Evolutionary conservation across 2,888 invertebrate genomes (phyloP).

Genomic region (Drosophila greeni): DNA sequence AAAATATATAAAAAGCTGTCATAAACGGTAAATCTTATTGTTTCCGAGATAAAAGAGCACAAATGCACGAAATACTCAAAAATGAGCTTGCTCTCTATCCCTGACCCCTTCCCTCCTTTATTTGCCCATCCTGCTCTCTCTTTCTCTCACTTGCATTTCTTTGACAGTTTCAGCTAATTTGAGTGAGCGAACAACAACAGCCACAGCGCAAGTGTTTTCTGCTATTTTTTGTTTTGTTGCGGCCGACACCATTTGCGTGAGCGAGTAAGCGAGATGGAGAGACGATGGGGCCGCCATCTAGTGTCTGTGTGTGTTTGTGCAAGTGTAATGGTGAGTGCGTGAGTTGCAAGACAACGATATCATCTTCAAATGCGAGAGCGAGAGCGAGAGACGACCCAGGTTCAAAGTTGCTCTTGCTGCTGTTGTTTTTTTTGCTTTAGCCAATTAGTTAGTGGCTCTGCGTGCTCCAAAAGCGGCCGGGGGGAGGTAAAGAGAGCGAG

Average conservation of each 20-base stretch:
- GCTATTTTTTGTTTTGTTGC: conserved; percentile 13
- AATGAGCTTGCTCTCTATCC: not conserved
- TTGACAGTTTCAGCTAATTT: conserved; percentile 70
- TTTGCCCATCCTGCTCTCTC: not conserved
- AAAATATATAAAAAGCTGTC: conserved; percentile 16
- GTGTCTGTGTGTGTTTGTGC: conserved; percentile 31
- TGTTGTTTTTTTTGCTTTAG: conserved; percentile 56
- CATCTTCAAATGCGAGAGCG: conserved; percentile 53
- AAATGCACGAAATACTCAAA: conserved; percentile 27
- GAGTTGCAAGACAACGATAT: conserved; percentile 64
- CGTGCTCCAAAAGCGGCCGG: conserved; percentile 56
- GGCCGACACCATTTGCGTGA: conserved; percentile 17
- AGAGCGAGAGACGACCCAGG: conserved; percentile 16
- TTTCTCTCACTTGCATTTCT: conserved; percentile 50
- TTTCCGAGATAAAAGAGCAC: conserved; percentile 27
- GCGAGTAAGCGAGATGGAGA: conserved; percentile 14
- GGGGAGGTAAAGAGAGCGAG: conserved; percentile 4
- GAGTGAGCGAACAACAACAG: conserved; percentile 51
- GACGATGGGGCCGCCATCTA: conserved; percentile 16
- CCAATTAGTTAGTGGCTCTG: conserved; percentile 68
- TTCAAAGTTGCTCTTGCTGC: conserved; percentile 28
- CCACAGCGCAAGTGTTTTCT: conserved; percentile 31
- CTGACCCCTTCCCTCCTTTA: not conserved
- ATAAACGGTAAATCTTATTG: conserved; percentile 27
- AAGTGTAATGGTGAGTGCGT: conserved; percentile 63